These are phyloP conservation scores for Neosilurus hyrtlii DNA, from an alignment of 2,797 vertebrate species.

Conservation along the genomic window DNA sequence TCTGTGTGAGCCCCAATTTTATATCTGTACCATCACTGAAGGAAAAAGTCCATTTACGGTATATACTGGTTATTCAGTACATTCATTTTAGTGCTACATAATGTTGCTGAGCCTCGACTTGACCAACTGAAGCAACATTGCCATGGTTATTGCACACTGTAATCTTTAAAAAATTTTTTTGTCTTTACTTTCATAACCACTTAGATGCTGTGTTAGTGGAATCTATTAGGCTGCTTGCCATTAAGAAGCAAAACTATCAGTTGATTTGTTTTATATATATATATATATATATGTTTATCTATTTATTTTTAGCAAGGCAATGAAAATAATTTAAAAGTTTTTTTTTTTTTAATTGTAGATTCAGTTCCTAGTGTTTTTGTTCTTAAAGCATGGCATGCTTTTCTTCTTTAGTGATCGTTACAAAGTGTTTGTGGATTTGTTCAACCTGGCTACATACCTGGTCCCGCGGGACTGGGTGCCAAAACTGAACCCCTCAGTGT, in stretches of 20 bases:
- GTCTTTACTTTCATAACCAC: too few species aligned
- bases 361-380: not conserved
- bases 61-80: too few species aligned
- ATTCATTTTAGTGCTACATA: too few species aligned
- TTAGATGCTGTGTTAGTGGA: not conserved
- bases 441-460: conserved; percentile 93
- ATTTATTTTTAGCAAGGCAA: not conserved
- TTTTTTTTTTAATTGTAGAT: too few species aligned
- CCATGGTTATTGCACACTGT: too few species aligned
- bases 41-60: too few species aligned
- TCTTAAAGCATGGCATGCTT: not conserved
- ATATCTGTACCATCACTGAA: too few species aligned
- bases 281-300: too few species aligned
- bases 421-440: conserved; percentile 98
- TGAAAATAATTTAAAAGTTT: not conserved
- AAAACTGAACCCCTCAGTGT: conserved; percentile 85
- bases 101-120: too few species aligned
- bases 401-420: conserved; percentile 84
- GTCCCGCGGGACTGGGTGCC: conserved; percentile 92
- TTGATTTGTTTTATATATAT: not conserved
- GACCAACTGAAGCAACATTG: too few species aligned
- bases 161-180: too few species aligned
- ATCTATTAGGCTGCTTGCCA: not conserved
- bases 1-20: too few species aligned
- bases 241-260: not conserved